Percentiles rank a stretch among this genome's conserved stretches.
Conservation (phyloP, 2,797 vertebrate species). For the Sardinella longiceps region DNA sequence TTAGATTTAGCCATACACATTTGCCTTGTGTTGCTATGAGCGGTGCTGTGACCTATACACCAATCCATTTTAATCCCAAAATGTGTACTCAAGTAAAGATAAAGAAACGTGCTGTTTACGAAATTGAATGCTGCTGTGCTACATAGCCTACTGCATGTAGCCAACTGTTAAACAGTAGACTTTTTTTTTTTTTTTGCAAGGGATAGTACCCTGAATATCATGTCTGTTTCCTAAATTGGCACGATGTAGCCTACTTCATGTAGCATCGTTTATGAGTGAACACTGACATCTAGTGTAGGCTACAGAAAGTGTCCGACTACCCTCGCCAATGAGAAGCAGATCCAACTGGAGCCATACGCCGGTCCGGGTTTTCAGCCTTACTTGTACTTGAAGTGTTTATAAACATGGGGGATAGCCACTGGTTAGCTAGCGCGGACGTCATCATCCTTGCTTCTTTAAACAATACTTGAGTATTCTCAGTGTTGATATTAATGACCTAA, state of each 20-base stretch:
- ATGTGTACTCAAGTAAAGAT: neutral
- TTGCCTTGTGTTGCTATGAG: too few species aligned
- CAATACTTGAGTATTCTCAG: constrained; percentile 8
- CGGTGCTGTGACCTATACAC: neutral
- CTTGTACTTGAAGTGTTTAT: constrained; percentile 85
- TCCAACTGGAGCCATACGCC: constrained; percentile 45
- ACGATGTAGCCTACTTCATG: neutral
- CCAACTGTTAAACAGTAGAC: too few species aligned
- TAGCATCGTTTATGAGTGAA: neutral
- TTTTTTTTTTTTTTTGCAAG: too few species aligned
- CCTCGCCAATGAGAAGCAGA: neutral
- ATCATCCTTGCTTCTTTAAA: constrained; percentile 27
- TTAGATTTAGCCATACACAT: too few species aligned
- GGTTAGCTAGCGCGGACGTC: constrained; percentile 50
- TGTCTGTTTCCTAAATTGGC: neutral
- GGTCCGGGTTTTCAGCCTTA: constrained; percentile 67
- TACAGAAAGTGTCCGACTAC: neutral
- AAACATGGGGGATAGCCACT: constrained; percentile 69
- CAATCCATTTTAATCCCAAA: neutral
- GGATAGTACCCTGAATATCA: too few species aligned
- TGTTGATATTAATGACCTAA: neutral
- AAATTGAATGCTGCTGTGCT: too few species aligned
- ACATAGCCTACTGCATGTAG: too few species aligned
- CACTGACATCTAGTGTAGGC: neutral
- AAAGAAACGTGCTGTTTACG: too few species aligned